Conservation (phyloP, 2,888 invertebrate species). For the Nasonia oneida region DNA sequence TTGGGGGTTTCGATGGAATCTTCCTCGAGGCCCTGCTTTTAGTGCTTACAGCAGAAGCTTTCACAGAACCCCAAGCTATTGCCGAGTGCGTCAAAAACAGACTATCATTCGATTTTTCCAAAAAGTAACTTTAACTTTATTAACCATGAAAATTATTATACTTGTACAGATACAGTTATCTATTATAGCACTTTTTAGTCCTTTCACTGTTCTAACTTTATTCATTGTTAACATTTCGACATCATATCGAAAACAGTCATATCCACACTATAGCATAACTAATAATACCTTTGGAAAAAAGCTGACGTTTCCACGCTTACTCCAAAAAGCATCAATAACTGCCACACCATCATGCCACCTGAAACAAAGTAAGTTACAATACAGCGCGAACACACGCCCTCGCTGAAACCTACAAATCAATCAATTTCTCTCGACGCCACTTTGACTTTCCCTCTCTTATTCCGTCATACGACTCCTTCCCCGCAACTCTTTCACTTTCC, state of each 20-base stretch:
- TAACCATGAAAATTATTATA: too few species aligned
- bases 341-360: background rate
- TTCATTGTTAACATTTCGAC: too few species aligned
- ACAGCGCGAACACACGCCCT: conserved; percentile 26
- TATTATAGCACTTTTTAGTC: too few species aligned
- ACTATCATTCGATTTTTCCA: background rate
- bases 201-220: too few species aligned
- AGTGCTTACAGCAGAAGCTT: background rate
- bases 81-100: too few species aligned
- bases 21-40: background rate
- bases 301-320: background rate
- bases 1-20: background rate
- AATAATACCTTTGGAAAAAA: background rate
- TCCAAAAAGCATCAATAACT: background rate
- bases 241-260: too few species aligned
- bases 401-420: conserved; percentile 58
- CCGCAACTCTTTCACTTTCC: conserved; percentile 35
- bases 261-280: background rate
- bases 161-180: too few species aligned
- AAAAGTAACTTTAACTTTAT: too few species aligned
- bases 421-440: conserved; percentile 33
- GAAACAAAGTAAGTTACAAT: background rate
- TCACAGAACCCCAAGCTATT: too few species aligned
- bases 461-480: conserved; percentile 20
- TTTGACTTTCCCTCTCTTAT: conserved; percentile 32